These are phyloP conservation scores for Calliphora vicina DNA, from an alignment of 1,140 invertebrate genomes.

Conservation along the genomic window DNA sequence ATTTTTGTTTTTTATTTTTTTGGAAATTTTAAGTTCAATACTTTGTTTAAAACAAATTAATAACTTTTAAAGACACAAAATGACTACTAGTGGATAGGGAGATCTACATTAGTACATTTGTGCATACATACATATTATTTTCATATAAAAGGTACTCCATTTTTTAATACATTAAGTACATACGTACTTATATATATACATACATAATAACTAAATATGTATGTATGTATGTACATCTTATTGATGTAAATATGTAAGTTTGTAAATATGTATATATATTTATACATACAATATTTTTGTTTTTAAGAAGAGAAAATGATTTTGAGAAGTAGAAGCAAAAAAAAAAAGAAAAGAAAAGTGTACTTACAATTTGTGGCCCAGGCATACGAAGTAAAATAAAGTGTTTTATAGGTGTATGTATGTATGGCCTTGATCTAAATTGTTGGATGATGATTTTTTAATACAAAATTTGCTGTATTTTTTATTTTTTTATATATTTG, in stretches of 20 bases:
- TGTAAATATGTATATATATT: background rate
- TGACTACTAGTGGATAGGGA: no score
- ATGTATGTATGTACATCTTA: background rate
- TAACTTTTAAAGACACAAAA: background rate
- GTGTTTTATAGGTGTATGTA: background rate
- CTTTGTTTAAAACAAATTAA: background rate
- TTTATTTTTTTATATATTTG: background rate
- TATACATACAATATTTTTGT: background rate
- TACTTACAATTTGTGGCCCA: slow-evolving; percentile 33
- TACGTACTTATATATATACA: background rate
- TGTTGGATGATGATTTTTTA: background rate
- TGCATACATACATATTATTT: no score
- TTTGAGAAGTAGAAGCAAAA: background rate
- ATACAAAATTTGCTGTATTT: background rate
- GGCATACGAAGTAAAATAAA: slow-evolving; percentile 11
- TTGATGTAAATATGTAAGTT: slow-evolving; percentile 27
- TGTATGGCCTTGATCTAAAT: slow-evolving; percentile 28
- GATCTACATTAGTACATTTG: no score
- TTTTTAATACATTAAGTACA: background rate
- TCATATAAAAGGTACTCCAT: background rate
- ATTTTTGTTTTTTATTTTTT: background rate
- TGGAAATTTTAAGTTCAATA: background rate
- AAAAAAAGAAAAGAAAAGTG: background rate
- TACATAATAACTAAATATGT: background rate
- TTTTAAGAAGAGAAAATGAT: background rate